These are phyloP conservation scores for Sorex maritimensis DNA, from an alignment of 2,797 vertebrate species.

Conservation along the genomic window DNA sequence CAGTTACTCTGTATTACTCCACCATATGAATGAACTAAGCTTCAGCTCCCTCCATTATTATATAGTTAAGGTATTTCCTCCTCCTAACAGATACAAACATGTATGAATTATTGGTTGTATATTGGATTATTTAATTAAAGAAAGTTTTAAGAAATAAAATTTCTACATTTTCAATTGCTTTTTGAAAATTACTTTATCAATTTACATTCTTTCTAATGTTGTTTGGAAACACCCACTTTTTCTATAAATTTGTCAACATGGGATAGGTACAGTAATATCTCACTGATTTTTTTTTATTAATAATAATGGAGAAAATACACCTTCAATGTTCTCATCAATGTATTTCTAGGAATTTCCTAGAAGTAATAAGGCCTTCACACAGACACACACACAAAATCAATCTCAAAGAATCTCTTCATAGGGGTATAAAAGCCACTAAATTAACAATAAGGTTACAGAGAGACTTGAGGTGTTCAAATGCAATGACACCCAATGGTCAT, in stretches of 20 bases:
- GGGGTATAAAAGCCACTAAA: conserved; percentile 9
- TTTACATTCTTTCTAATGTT: not conserved
- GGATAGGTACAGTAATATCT: not conserved
- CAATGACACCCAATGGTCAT: not conserved
- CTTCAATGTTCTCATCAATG: conserved; percentile 19
- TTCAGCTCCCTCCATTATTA: not conserved
- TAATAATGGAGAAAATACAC: not conserved
- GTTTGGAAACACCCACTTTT: not conserved
- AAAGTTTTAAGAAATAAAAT: not conserved
- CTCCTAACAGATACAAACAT: not conserved
- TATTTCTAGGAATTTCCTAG: not conserved
- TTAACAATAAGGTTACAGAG: not conserved
- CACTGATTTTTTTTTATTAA: conserved; percentile 5
- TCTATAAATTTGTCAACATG: not conserved
- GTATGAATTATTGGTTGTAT: not conserved
- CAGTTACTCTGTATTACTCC: not conserved
- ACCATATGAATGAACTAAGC: not conserved
- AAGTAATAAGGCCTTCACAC: not conserved
- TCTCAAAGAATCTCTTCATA: not conserved
- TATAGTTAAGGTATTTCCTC: not conserved
- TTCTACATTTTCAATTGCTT: not conserved
- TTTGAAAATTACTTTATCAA: conserved; percentile 20
- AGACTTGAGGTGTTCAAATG: conserved; percentile 17
- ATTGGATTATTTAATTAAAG: conserved; percentile 49
- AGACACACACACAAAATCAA: conserved; percentile 11